Evolutionary conservation across 2,113 vertebrate genomes (phyloP).

Genomic region (Sisor rabdophorus): DNA sequence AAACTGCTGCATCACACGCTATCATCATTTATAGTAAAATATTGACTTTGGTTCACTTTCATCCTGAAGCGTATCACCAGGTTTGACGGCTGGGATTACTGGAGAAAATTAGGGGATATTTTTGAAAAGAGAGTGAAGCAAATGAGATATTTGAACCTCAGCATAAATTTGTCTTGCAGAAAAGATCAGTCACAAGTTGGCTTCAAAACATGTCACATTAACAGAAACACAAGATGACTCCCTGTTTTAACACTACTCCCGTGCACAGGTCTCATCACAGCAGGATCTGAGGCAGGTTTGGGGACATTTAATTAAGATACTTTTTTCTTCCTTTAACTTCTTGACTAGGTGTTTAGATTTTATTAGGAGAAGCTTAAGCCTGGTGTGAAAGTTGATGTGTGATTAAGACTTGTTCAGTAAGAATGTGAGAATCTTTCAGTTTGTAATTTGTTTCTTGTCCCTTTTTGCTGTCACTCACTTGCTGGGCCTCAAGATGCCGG

Average conservation of each 20-base stretch:
- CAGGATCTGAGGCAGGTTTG: not conserved
- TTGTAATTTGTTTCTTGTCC: not conserved
- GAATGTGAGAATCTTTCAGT: not conserved
- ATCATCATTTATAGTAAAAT: not conserved
- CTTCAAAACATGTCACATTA: too few relatives aligned
- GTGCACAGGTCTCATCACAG: not conserved
- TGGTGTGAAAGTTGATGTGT: not conserved
- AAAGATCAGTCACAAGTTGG: too few relatives aligned
- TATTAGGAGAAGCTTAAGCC: not conserved
- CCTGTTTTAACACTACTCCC: too few relatives aligned
- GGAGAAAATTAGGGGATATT: too few relatives aligned
- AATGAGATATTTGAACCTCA: too few relatives aligned
- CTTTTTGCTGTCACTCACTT: slow-evolving; percentile 85
- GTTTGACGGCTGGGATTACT: too few relatives aligned
- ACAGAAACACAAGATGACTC: too few relatives aligned
- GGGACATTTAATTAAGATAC: too few relatives aligned
- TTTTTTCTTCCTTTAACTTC: not conserved
- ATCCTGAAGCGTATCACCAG: too few relatives aligned
- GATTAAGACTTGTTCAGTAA: not conserved
- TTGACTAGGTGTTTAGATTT: not conserved
- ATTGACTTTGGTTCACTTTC: not conserved
- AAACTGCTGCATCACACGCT: not conserved
- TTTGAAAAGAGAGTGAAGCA: too few relatives aligned
- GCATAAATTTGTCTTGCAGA: too few relatives aligned
- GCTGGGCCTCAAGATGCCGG: slow-evolving; percentile 93